A percentile compares a stretch with the other conserved stretches of the same genome.
Conservation (phyloP, 2,888 invertebrate genomes). For the Biston stratarius region DNA sequence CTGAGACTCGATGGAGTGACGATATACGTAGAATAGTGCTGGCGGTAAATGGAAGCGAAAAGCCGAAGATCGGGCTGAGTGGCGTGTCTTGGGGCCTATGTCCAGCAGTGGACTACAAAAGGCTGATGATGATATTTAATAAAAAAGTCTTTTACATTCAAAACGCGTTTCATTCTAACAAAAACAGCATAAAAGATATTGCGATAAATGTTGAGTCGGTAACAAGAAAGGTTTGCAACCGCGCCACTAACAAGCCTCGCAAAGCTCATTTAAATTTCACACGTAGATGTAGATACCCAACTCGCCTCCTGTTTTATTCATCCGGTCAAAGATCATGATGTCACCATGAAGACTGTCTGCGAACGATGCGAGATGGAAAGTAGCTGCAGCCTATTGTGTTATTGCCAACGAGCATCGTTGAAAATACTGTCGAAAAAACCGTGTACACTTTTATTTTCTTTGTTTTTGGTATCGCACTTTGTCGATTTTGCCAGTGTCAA, state of each 20-base stretch:
- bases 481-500: no score
- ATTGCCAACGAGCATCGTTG: constrained; percentile 22
- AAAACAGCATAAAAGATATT: constrained; percentile 35
- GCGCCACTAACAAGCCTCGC: constrained; percentile 32
- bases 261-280: constrained; percentile 65
- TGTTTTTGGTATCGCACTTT: no score
- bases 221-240: constrained; percentile 35
- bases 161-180: constrained; percentile 31
- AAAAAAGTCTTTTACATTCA: constrained; percentile 21
- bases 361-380: constrained; percentile 44
- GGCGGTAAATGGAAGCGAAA: no score
- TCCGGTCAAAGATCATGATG: constrained; percentile 64
- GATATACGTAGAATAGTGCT: no score
- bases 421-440: constrained; percentile 12
- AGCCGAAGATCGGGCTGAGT: no score
- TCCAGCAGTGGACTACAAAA: not conserved
- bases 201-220: constrained; percentile 43
- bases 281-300: constrained; percentile 54
- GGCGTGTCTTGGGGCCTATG: no score
- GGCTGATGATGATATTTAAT: constrained; percentile 9
- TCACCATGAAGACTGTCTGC: constrained; percentile 51
- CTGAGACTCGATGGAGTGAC: no score
- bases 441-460: constrained; percentile 13
- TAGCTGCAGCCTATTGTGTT: constrained; percentile 43
- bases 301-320: constrained; percentile 67